Conservation (phyloP, 2,113 vertebrate genomes). For the Caranx melampygus region DNA sequence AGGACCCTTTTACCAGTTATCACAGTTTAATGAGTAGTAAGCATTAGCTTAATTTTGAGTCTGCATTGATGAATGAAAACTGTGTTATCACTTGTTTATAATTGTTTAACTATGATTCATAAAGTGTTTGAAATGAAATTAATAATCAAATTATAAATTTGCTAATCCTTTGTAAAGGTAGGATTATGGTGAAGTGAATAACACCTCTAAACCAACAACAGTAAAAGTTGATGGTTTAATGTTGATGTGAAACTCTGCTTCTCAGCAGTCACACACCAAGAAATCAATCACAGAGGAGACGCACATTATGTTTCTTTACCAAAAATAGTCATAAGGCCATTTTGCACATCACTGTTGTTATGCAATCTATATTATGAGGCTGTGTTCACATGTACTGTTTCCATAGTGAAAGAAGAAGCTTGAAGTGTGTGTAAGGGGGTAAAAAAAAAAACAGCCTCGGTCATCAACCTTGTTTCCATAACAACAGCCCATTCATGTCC, state of each 20-base stretch:
- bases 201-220: background rate
- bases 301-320: constrained; percentile 5
- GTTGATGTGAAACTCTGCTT: background rate
- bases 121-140: no score
- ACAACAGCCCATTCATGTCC: constrained; percentile 41
- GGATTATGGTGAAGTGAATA: no score
- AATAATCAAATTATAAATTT: no score
- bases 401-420: background rate
- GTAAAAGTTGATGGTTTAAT: background rate
- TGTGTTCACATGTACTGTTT: background rate
- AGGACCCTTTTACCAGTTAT: no score
- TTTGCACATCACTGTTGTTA: constrained; percentile 13
- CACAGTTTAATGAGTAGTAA: no score
- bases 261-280: background rate
- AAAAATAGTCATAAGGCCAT: background rate
- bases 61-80: no score
- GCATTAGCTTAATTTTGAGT: no score
- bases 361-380: constrained; percentile 16
- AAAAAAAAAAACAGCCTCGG: background rate
- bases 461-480: constrained; percentile 55
- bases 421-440: background rate
- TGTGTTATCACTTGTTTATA: no score
- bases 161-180: no score
- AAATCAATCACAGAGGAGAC: constrained; percentile 11
- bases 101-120: no score